phyloP scores from a whole-genome alignment of 2,888 invertebrate genomes.

The Drosophila conformis region DNA sequence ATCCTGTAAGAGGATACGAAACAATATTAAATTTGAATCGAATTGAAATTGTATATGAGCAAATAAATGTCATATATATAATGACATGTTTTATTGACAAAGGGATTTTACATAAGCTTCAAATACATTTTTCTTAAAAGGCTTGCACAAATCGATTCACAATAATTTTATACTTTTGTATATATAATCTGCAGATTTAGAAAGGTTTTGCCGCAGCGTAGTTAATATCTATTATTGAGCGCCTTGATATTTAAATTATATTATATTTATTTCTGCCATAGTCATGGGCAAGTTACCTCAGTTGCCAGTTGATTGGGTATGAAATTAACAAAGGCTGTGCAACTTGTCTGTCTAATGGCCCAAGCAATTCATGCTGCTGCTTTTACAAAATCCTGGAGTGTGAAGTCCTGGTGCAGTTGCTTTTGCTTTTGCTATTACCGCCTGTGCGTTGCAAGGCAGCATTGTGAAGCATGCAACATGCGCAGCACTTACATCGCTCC shows the following conservation, averaged over 20 bases:
- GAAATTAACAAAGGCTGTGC: slow-evolving; percentile 16
- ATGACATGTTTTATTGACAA: background rate
- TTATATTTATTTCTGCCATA: background rate
- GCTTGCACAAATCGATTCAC: background rate
- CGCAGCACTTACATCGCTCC: slow-evolving; percentile 28
- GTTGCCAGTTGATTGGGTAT: slow-evolving; percentile 8
- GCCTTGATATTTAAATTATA: background rate
- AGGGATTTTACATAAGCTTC: background rate
- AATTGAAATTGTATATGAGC: background rate
- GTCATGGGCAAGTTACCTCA: slow-evolving; percentile 1
- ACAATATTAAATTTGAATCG: slow-evolving; percentile 4
- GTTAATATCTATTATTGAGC: background rate
- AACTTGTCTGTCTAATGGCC: slow-evolving; percentile 33
- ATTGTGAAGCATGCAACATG: slow-evolving; percentile 51
- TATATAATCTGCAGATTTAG: background rate
- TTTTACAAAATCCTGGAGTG: background rate
- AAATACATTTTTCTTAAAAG: background rate
- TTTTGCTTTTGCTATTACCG: background rate
- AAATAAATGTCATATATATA: slow-evolving; percentile 2
- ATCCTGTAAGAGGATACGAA: slow-evolving; percentile 24
- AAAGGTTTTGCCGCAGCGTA: background rate
- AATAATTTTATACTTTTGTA: background rate
- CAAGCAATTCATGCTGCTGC: slow-evolving; percentile 25
- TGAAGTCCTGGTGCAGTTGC: background rate
- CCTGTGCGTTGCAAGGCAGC: slow-evolving; percentile 36